Evolutionary conservation across 2,888 invertebrate genomes (phyloP), one percentile per base, ranked within the genome.

Genomic region (Torymus auratus): DNA sequence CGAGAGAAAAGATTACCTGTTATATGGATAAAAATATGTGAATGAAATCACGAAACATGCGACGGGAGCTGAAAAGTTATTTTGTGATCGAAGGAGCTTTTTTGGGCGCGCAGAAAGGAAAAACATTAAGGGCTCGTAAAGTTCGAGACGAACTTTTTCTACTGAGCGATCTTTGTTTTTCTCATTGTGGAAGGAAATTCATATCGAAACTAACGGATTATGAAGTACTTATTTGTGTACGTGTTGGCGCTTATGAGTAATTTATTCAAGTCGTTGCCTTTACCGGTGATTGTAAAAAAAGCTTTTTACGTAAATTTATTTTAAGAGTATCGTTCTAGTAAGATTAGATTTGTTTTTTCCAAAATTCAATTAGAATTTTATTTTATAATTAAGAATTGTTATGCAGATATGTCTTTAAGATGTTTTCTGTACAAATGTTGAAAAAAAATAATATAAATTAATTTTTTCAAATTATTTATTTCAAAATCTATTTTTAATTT

Each of bases 71-170:
- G 41, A 41, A 41, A 41, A 41, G 7, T 41, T 41, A 41, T 41
- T 41, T 4, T 41, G 41, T 41, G 41, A 41, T 41, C 41, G 41
- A 41, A 68, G 73, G 55, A 61, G 58, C 52, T 75, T 67, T 23
- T 75, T 67, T 68, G 1, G 20, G 41, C 15, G 23, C 23, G 13
- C 69, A 17, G 15, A 13, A 23, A 55, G 5, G 15, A 80, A 71
- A 80, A 80, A 77, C 76, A 75, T 70, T 56, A 69, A 20, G n/a
- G 28, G 78, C 80, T 82, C 82, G 82, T 82, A 77, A 50, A 64
- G 82, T 82, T 82, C 82, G 80, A 15, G 70, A 67, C 65, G 74
- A 81, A 83, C 76, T 82, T 70, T 64, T 77, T 58, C 41, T 78
- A 73, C 72, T 13, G 20, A 80, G 80, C 74, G 4, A 67, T 11